Percentiles rank a stretch among this genome's conserved stretches.
Evolutionary conservation across 37 sponge, comb jelly and placozoan species (phyloP).

Genomic region (Cliona cf. orientalis): DNA sequence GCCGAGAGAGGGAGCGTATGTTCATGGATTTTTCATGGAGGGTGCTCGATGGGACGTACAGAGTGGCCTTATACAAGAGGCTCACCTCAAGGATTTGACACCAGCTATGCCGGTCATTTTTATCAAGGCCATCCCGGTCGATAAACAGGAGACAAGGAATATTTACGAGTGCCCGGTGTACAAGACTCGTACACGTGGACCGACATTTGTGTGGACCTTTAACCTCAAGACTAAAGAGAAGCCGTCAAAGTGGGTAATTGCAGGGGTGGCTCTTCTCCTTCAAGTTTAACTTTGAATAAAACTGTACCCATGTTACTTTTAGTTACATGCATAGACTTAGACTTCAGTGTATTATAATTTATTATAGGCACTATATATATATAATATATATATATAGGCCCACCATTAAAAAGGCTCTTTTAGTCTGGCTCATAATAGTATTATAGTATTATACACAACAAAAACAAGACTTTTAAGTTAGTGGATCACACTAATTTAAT

Average conservation of each 20-base stretch:
- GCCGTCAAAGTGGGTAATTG: slow-evolving; percentile 94
- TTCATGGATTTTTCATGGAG: slow-evolving; percentile 98
- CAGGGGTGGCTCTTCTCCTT: slow-evolving; percentile 94
- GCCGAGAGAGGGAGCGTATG: slow-evolving; percentile 96
- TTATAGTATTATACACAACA: too few species aligned
- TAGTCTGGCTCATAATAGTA: too few species aligned
- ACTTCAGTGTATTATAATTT: too few species aligned
- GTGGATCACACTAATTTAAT: too few species aligned
- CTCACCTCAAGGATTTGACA: slow-evolving; percentile 94
- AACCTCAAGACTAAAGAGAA: slow-evolving; percentile 99
- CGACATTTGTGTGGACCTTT: slow-evolving; percentile 99
- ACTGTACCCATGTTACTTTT: too few species aligned
- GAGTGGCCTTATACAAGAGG: slow-evolving; percentile 93
- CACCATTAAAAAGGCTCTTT: too few species aligned
- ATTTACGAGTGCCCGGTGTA: slow-evolving; percentile 98
- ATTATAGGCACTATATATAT: too few species aligned
- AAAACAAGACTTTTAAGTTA: too few species aligned
- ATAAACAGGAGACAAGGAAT: slow-evolving; percentile 96
- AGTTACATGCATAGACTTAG: too few species aligned
- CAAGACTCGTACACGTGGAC: slow-evolving; percentile 95
- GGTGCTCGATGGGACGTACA: slow-evolving; percentile 95
- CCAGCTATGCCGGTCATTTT: slow-evolving; percentile 97
- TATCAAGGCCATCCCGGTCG: slow-evolving; percentile 94
- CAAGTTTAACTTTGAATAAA: slow-evolving; percentile 17
- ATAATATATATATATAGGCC: too few species aligned